phyloP scores from a whole-genome alignment of 2,888 invertebrate species.

The Hesperia comma region DNA sequence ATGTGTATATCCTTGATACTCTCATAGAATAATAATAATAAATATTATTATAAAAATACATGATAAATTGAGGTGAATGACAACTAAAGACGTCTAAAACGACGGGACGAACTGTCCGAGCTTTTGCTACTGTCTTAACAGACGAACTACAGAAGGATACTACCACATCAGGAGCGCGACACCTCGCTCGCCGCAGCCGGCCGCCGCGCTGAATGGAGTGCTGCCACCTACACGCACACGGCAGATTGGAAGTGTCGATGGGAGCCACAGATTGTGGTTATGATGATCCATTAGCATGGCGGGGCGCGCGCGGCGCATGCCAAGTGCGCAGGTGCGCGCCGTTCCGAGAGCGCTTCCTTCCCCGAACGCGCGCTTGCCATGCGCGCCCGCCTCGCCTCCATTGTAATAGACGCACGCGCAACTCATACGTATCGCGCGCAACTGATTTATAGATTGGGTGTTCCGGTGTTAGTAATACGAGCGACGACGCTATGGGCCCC shows the following conservation, averaged over 20 bases:
- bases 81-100: too few relatives aligned
- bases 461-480: slow-evolving; percentile 41
- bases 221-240: not conserved
- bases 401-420: slow-evolving; percentile 33
- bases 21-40: too few relatives aligned
- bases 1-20: too few relatives aligned
- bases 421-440: slow-evolving; percentile 19
- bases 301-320: slow-evolving; percentile 45
- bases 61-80: too few relatives aligned
- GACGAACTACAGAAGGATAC: too few relatives aligned
- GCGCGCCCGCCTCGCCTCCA: slow-evolving; percentile 49
- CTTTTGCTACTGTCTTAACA: too few relatives aligned
- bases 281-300: slow-evolving; percentile 48
- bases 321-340: slow-evolving; percentile 49
- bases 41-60: too few relatives aligned
- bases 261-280: slow-evolving; percentile 22
- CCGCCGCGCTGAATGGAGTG: not conserved
- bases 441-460: slow-evolving; percentile 35
- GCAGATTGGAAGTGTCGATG: slow-evolving; percentile 34
- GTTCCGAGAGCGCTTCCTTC: slow-evolving; percentile 71
- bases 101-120: too few relatives aligned
- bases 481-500: not conserved
- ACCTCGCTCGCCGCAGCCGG: not conserved
- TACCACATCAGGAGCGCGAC: too few relatives aligned
- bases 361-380: slow-evolving; percentile 54